Evolutionary conservation across 2,888 invertebrate species (phyloP), one percentile per base, ranked within the genome.

Genomic region (Monoplex corrugatus): DNA sequence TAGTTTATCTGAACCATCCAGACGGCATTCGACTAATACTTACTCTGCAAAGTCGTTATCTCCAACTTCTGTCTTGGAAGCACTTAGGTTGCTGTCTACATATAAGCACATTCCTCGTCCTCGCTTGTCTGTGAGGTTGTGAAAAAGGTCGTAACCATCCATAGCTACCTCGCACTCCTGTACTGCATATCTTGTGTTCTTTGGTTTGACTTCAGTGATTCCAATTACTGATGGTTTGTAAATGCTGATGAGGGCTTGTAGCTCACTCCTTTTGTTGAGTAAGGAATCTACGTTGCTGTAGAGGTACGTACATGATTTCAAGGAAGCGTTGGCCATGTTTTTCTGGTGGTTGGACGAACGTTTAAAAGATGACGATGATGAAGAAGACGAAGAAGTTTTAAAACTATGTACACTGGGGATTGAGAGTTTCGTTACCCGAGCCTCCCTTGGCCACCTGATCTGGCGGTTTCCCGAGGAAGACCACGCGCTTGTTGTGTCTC

Each of bases 271-370:
- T 23, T 63, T 63, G 63, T 63, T 63, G 8, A 63, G 23, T 63
- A 63, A 63, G 63, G 63, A 63, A 63, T 63, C 63, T 63, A 63
- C 23, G 63, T 63, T 63, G 63, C 63, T 63, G 63, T 63, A 63
- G 63, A 63, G 63, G 50, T 16, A 50, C 16, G 50, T n/a, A 50
- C 50, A 50, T 50, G 50, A 50, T 50, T 50, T 50, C 50, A 50
- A 16, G 50, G 50, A 50, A 50, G 50, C 50, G 50, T 50, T 50
- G 50, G 50, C 50, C 50, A 50, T 63, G 63, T 63, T 63, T 6
- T 63, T 63, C 63, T 63, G 63, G 63, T 63, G 63, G 63, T 63
- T 63, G 63, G 63, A 63, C 63, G 63, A 63, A 63, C 63, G 63
- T 63, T 63, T 28, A 63, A 63, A 63, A 63, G 63, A 19, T 63